Conservation (phyloP, 1,140 invertebrate genomes). For the Ooceraea biroi region DNA sequence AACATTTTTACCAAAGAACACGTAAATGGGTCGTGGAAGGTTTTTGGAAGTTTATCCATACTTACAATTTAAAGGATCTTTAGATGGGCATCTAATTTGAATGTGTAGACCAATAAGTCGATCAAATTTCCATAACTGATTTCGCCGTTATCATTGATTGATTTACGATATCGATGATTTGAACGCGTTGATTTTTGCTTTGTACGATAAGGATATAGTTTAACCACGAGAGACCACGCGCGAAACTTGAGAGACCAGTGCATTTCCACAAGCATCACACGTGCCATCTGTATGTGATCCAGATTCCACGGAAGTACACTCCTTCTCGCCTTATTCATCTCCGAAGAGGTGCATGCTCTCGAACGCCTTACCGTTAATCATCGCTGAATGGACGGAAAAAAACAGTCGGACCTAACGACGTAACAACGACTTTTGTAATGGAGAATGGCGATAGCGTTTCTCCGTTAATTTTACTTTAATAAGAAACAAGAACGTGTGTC, state of each 20-base stretch:
- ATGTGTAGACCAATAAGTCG: not conserved
- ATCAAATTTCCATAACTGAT: not conserved
- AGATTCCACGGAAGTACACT: conserved; percentile 38
- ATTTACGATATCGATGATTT: not conserved
- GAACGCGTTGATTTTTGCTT: not conserved
- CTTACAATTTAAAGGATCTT: conserved; percentile 16
- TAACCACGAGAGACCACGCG: not conserved
- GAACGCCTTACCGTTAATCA: conserved; percentile 47
- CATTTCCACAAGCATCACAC: conserved; percentile 14
- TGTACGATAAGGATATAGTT: not conserved
- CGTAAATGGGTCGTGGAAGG: too few species aligned
- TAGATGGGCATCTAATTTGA: not conserved
- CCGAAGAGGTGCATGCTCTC: conserved; percentile 17
- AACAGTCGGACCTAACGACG: not conserved
- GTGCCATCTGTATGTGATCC: conserved; percentile 32
- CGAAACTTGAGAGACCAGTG: not conserved
- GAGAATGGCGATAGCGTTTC: not conserved
- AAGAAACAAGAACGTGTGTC: too few species aligned
- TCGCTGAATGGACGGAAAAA: not conserved
- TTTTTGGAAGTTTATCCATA: too few species aligned
- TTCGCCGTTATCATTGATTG: not conserved
- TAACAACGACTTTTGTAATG: not conserved
- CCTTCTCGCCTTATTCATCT: conserved; percentile 26
- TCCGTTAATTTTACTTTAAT: conserved; percentile 8
- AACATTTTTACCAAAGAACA: too few species aligned